Percentiles rank a stretch among this genome's conserved stretches.
Conservation (phyloP, 2,797 vertebrate species). For the Varecia variegata region DNA sequence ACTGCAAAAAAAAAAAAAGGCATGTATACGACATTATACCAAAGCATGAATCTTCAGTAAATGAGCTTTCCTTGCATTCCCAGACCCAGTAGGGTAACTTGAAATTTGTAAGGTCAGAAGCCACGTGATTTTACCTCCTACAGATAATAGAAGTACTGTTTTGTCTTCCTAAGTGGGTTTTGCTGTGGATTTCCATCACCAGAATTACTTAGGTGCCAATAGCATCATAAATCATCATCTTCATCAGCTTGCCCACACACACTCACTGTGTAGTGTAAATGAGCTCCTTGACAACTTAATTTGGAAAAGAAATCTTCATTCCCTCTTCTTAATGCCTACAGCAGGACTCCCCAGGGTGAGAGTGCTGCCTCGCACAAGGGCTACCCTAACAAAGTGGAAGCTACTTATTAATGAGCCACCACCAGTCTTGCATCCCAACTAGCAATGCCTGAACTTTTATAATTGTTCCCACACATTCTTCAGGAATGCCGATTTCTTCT, state of each 20-base stretch:
- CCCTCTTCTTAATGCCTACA: not conserved
- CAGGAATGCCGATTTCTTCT: not conserved
- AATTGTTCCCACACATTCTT: not conserved
- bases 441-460: not conserved
- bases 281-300: conserved; percentile 68
- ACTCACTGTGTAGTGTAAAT: conserved; percentile 45
- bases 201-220: not conserved
- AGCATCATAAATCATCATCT: conserved; percentile 55
- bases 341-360: conserved; percentile 46
- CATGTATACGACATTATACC: not conserved
- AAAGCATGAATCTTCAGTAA: conserved; percentile 25
- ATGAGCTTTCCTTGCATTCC: conserved; percentile 28
- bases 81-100: not conserved
- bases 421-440: not conserved
- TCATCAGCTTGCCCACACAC: conserved; percentile 57
- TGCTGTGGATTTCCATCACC: conserved; percentile 54
- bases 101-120: conserved; percentile 28
- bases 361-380: not conserved
- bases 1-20: not conserved
- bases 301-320: conserved; percentile 66
- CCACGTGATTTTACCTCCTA: not conserved
- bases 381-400: not conserved
- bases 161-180: conserved; percentile 53
- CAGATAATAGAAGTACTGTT: not conserved
- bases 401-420: not conserved